A percentile compares a stretch with the other conserved stretches of the same genome.
These are phyloP conservation scores for Sphenopsis melanotis DNA, from an alignment of 2,797 vertebrate genomes.

Conservation along the genomic window DNA sequence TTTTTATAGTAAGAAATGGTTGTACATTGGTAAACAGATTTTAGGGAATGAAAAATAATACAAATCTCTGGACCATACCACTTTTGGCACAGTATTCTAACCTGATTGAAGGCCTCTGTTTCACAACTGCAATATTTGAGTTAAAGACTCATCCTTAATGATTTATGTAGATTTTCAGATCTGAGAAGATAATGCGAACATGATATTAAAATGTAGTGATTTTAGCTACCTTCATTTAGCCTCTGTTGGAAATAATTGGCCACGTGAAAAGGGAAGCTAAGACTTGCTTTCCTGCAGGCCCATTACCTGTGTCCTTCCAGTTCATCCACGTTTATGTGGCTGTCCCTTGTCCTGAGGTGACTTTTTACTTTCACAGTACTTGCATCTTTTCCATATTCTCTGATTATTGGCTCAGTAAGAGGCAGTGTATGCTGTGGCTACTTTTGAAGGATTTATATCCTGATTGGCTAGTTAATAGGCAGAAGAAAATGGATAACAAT, in stretches of 20 bases:
- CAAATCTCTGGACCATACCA: background rate
- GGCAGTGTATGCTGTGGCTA: background rate
- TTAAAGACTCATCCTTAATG: background rate
- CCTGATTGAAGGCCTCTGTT: background rate
- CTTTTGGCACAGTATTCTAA: background rate
- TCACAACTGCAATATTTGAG: background rate
- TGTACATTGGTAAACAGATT: background rate
- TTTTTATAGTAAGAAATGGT: background rate
- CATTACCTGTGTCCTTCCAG: accelerated
- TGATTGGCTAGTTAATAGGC: background rate
- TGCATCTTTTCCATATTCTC: background rate
- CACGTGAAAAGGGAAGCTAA: background rate
- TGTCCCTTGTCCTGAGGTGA: background rate
- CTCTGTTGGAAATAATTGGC: background rate
- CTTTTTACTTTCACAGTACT: background rate
- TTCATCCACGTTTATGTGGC: background rate
- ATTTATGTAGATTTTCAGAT: background rate
- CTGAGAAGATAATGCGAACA: background rate
- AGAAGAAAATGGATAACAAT: background rate
- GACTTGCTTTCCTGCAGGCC: background rate
- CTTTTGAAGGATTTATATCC: background rate
- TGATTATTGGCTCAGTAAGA: background rate
- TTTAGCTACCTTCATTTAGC: background rate
- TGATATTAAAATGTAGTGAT: background rate
- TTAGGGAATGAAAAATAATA: background rate